A percentile compares a stretch with the other conserved stretches of the same genome.
Evolutionary conservation across 2,113 vertebrate genomes (phyloP).

Genomic region (Pimephales promelas): DNA sequence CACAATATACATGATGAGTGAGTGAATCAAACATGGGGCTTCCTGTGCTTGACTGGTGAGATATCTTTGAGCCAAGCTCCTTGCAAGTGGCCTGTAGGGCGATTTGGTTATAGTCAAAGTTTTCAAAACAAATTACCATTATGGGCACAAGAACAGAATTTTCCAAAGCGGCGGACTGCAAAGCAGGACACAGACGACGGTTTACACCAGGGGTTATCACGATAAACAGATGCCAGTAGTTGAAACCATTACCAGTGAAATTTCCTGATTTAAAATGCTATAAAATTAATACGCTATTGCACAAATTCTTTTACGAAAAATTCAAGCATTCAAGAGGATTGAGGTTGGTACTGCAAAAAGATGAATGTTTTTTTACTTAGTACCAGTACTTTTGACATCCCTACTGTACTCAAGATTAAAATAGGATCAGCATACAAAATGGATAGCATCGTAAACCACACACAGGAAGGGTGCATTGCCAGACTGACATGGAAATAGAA

Average conservation of each 20-base stretch:
- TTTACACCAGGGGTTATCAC: not conserved
- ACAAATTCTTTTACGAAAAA: not conserved
- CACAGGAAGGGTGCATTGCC: conserved; percentile 35
- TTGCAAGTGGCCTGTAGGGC: conserved; percentile 16
- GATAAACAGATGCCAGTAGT: not conserved
- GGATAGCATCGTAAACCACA: conserved; percentile 3
- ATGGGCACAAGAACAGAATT: not conserved
- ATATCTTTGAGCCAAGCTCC: conserved; percentile 26
- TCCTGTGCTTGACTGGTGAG: not conserved
- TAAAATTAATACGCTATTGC: not conserved
- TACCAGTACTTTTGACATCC: no score
- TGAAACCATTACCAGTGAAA: not conserved
- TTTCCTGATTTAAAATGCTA: not conserved
- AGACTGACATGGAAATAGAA: conserved; percentile 36
- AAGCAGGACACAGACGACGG: no score
- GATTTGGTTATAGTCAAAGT: conserved; percentile 37
- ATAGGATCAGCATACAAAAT: not conserved
- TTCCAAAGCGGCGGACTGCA: not conserved
- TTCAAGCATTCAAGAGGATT: not conserved
- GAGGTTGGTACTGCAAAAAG: not conserved
- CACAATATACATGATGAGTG: conserved; percentile 46
- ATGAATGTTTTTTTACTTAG: not conserved
- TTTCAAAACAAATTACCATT: not conserved
- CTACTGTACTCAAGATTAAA: not conserved
- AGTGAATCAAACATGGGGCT: conserved; percentile 47